Evolutionary conservation across 2,888 invertebrate genomes (phyloP).

Genomic region (Cosmopolites sordidus): DNA sequence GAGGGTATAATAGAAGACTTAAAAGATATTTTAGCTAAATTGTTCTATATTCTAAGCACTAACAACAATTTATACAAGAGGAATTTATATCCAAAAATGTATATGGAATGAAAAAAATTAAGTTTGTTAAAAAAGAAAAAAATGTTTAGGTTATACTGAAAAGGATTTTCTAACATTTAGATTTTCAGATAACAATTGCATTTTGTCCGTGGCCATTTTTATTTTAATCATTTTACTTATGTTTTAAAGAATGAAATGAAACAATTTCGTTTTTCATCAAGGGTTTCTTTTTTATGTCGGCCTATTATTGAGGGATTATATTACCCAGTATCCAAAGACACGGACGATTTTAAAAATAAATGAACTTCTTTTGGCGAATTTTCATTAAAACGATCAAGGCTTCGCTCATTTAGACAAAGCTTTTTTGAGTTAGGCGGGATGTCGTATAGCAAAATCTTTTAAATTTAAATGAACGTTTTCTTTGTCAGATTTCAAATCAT

Average conservation of each 20-base stretch:
- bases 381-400: slow-evolving; percentile 22
- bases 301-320: slow-evolving; percentile 23
- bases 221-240: slow-evolving; percentile 6
- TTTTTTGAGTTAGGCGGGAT: slow-evolving; percentile 22
- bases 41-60: too few species aligned
- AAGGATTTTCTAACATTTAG: background rate
- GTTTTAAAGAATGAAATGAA: slow-evolving; percentile 6
- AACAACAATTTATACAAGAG: too few species aligned
- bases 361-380: slow-evolving; percentile 24
- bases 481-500: slow-evolving; percentile 21
- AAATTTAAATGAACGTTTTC: slow-evolving; percentile 17
- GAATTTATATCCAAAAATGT: background rate
- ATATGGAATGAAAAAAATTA: background rate
- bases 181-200: background rate
- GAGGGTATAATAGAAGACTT: too few species aligned
- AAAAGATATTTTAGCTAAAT: too few species aligned
- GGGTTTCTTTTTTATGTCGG: slow-evolving; percentile 10
- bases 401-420: slow-evolving; percentile 22
- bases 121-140: background rate
- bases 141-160: background rate
- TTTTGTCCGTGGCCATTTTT: background rate
- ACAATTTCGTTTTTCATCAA: slow-evolving; percentile 12
- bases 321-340: slow-evolving; percentile 21
- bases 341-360: slow-evolving; percentile 24
- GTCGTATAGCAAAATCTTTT: slow-evolving; percentile 23